A percentile compares a stretch with the other conserved stretches of the same genome.
Conservation (phyloP, 2,113 vertebrate genomes). For the Microcebus tavaratra region DNA sequence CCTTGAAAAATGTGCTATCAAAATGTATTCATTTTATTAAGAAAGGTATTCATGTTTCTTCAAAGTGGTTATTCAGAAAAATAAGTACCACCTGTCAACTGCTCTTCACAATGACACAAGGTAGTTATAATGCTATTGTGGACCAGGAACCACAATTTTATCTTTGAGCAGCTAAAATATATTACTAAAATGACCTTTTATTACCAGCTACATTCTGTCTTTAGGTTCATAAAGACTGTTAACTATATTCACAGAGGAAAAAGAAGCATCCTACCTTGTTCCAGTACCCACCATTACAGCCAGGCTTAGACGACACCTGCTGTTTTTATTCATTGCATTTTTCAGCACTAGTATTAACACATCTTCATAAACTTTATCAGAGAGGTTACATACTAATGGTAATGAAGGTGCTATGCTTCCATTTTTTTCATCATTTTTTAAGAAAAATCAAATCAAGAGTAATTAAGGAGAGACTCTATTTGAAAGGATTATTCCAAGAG, state of each 20-base stretch:
- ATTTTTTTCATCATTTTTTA: not conserved
- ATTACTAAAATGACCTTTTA: not conserved
- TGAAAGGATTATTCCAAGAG: not conserved
- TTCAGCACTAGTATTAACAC: not conserved
- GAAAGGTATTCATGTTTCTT: not conserved
- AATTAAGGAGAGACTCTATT: not conserved
- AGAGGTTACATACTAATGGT: not conserved
- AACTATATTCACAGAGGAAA: not conserved
- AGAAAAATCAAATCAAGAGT: not conserved
- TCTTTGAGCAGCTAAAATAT: slow-evolving; percentile 10
- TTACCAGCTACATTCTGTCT: not conserved
- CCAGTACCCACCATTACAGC: not conserved
- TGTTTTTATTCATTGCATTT: not conserved
- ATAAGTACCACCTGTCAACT: slow-evolving; percentile 8
- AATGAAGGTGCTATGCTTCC: not conserved
- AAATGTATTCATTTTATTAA: slow-evolving; percentile 37
- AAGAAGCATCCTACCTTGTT: not conserved
- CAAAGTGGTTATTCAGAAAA: slow-evolving; percentile 32
- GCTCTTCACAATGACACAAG: not conserved
- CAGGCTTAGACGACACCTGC: not conserved
- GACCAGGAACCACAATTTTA: not conserved
- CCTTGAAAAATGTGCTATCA: not conserved
- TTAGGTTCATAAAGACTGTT: not conserved
- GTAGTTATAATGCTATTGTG: not conserved
- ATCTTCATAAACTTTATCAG: not conserved